Percentiles rank a stretch among this genome's conserved stretches.
phyloP scores from a whole-genome alignment of 1,140 invertebrate species.

The Drosophila repletoides region DNA sequence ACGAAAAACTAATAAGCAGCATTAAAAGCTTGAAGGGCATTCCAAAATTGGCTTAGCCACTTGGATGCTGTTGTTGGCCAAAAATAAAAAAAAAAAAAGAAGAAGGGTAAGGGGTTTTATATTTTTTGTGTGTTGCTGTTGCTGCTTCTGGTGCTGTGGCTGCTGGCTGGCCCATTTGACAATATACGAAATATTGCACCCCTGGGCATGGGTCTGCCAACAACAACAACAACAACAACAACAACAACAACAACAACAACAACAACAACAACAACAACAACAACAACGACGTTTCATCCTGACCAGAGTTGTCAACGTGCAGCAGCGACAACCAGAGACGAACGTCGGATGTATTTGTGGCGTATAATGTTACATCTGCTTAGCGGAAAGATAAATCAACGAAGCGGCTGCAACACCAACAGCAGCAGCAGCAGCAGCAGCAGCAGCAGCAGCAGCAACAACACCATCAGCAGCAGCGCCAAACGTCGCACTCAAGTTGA shows the following conservation, averaged over 20 bases:
- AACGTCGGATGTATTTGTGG: constrained; percentile 78
- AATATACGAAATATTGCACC: constrained; percentile 79
- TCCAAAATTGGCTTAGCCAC: constrained; percentile 35
- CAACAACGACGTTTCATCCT: constrained; percentile 39
- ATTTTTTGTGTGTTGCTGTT: constrained; percentile 25
- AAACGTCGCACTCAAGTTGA: constrained; percentile 80
- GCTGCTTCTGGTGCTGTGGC: constrained; percentile 10
- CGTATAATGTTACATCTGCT: constrained; percentile 81
- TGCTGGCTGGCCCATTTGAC: constrained; percentile 70
- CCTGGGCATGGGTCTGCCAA: constrained; percentile 51
- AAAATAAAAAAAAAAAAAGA: background rate
- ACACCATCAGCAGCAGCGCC: constrained; percentile 58
- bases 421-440: constrained; percentile 37
- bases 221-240: constrained; percentile 10
- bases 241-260: constrained; percentile 8
- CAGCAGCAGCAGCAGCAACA: constrained; percentile 19
- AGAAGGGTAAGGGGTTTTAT: constrained; percentile 47
- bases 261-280: constrained; percentile 8
- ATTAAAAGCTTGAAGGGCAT: background rate
- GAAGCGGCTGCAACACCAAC: constrained; percentile 56
- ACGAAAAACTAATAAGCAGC: background rate
- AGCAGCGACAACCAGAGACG: constrained; percentile 28
- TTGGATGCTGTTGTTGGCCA: constrained; percentile 12
- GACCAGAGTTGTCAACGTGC: constrained; percentile 63
- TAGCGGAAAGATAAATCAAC: constrained; percentile 81